Base-by-base conservation (phyloP, 1,140 invertebrate species). In the Tetramorium simillimum region DNA sequence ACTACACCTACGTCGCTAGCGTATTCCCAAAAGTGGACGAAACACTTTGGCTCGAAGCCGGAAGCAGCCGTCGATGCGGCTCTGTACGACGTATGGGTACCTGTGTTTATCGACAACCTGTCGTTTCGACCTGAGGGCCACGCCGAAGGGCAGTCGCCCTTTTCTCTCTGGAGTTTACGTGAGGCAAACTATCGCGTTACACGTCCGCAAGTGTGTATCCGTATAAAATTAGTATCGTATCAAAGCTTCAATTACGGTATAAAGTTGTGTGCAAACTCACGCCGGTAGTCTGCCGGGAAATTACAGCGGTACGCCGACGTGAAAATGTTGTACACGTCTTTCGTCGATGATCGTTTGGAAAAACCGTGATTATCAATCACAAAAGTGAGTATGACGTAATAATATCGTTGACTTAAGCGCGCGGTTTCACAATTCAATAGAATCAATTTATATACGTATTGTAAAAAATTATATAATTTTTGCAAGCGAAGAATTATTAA, bases 71-170 rank as follows among this genome's bases (percentile, higher is more conserved):
- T 86, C 37, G 58, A 89, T 85, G 62, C 21, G 69, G 70, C 67
- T 84, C 46, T 46, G 33, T 87, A 77, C 77, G 60, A 73, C 40
- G 69, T 84, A 67, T 80, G 24, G 24, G 65, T 85, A 72, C 49
- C 63, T 75, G 75, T 85, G 86, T 90, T 90, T 88, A 90, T 88
- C 86, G 89, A 90, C 76, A 90, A 88, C 80, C 89, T 88, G 89
- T 90, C 86, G 86, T 49, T 62, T 60, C 63, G 21, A 87, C 37
- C 76, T 62, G 58, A 58, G 56, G 80, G 72, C 80, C 49, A 87
- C 28, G 88, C 82, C 56, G 88, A 73, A 90, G 77, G 85, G 85
- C 63, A 87, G 89, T 87, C 49, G 86, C 80, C 88, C 86, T 85
- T 87, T 90, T 90, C 89, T 86, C 76, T 70, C 86, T 72, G 89